Evolutionary conservation across 2,113 vertebrate species (phyloP), one percentile per base, ranked within the genome.

Genomic region (Puffinus mauretanicus): DNA sequence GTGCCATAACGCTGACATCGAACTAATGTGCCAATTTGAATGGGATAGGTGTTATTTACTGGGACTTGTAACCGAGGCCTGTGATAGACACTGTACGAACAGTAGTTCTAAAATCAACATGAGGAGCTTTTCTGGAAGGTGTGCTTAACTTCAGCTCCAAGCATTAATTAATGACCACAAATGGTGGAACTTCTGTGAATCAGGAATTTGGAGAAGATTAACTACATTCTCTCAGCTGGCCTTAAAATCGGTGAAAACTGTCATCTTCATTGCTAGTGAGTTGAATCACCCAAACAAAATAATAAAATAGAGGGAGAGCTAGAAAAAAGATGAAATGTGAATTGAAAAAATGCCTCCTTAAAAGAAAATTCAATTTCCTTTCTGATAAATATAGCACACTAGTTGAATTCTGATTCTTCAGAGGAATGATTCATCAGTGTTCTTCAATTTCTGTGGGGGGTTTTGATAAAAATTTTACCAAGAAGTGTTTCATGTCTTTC

Each of bases 381-480:
- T 92, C 55, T 0, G 5, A 86, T 83, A 92, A 96, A 95, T 86
- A 92, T 88, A 91, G 76, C 64, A 90, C 22, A 25, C 9, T 77
- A 73, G 55, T 77, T 94, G 83, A 93, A 86, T 92, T 95, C 29
- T 61, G 42, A 66, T 85, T 90, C 88, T 86, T 83, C 51, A 91
- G 86, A 83, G 80, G 76, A 88, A 92, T 90, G 86, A 95, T 42
- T 94, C 88, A 94, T 77, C 80, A n/a, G 36, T 73, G 51, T 51
- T 89, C 67, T 89, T 85, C 82, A 60, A 22, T 36, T 85, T 78
- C 58, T 44, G 26, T 3, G 47, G 7, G 22, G 36, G 2, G 0
- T 32, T 55, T 47, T 21, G 46, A 73, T 44, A 90, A 83, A 92
- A 90, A n/a, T 24, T 69, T 92, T 75, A 46, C 62, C 0, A 2